Evolutionary conservation across 2,888 invertebrate genomes (phyloP).

Genomic region (Glaucopsyche alexis): DNA sequence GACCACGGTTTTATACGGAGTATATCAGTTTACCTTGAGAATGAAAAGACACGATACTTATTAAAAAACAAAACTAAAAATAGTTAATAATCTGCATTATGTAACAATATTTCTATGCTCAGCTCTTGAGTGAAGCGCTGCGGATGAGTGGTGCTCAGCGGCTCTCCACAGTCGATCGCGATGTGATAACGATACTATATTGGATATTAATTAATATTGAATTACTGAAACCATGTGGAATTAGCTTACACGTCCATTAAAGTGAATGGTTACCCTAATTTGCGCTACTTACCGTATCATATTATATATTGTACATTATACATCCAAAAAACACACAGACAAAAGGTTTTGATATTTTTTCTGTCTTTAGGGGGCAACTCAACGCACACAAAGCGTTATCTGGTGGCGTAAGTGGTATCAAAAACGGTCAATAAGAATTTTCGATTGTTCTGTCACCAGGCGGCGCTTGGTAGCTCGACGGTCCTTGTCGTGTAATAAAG

Average conservation of each 20-base stretch:
- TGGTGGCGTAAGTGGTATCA: too few relatives aligned
- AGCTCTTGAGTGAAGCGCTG: background rate
- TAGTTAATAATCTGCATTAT: background rate
- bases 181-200: background rate
- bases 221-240: background rate
- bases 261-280: background rate
- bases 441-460: too few relatives aligned
- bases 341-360: too few relatives aligned
- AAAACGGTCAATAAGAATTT: too few relatives aligned
- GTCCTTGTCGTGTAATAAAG: too few relatives aligned
- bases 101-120: slow-evolving; percentile 4
- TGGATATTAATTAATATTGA: background rate
- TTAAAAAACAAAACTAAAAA: background rate
- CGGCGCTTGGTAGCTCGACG: too few relatives aligned
- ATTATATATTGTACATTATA: too few relatives aligned
- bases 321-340: too few relatives aligned
- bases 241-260: background rate
- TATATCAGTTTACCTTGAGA: too few relatives aligned
- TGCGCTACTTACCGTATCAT: background rate
- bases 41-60: background rate
- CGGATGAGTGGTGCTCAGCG: background rate
- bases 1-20: too few relatives aligned
- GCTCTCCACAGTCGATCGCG: background rate
- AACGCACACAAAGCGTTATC: too few relatives aligned
- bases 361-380: too few relatives aligned